Evolutionary conservation across 2,888 invertebrate species (phyloP).

Genomic region (Limnephilus lunatus): DNA sequence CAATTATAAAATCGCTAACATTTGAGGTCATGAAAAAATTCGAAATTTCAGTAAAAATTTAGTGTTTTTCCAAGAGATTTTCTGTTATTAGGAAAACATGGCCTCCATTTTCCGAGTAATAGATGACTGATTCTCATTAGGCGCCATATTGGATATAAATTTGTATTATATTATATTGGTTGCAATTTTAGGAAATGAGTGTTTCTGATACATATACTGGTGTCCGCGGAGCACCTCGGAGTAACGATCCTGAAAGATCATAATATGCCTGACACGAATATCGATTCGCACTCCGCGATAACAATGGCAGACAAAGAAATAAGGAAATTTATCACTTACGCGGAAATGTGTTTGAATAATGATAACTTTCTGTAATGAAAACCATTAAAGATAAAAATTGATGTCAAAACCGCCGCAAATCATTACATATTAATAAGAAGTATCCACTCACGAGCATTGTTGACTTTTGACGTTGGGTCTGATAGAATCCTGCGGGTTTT

Average conservation of each 20-base stretch:
- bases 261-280: constrained; percentile 32
- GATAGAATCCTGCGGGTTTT: neutral
- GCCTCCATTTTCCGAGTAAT: constrained; percentile 3
- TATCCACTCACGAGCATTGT: neutral
- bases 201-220: neutral
- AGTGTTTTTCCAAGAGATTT: neutral
- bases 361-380: neutral
- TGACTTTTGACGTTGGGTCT: neutral
- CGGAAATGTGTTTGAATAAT: neutral
- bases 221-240: neutral
- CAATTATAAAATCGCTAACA: neutral
- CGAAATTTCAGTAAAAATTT: neutral
- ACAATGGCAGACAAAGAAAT: constrained; percentile 36
- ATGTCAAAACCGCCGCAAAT: neutral
- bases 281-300: constrained; percentile 34
- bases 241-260: neutral
- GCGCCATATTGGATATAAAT: neutral
- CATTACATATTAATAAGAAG: constrained; percentile 13
- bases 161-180: neutral
- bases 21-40: neutral
- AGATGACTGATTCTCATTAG: constrained; percentile 15
- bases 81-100: neutral
- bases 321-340: neutral
- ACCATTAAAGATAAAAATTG: constrained; percentile 3
- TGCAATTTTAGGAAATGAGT: neutral